Evolutionary conservation across 2,113 vertebrate species (phyloP).

Genomic region (Arizona elegans): DNA sequence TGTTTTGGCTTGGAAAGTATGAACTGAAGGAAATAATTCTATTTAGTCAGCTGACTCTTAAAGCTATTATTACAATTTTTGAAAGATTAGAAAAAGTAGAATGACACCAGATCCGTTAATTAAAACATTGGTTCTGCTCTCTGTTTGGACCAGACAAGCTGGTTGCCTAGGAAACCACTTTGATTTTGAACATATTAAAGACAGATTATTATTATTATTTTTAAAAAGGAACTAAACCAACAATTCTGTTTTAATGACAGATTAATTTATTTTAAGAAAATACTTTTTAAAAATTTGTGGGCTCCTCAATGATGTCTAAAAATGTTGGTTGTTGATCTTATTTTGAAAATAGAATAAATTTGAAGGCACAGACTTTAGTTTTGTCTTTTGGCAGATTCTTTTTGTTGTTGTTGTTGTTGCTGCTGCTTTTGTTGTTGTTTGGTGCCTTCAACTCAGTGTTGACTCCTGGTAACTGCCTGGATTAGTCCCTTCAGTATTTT

Average conservation of each 20-base stretch:
- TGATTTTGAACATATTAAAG: not conserved
- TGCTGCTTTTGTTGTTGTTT: not conserved
- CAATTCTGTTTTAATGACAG: not conserved
- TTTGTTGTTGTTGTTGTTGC: not conserved
- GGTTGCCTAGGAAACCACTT: not conserved
- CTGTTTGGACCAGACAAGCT: not conserved
- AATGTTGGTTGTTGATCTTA: not conserved
- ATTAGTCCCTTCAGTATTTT: not conserved
- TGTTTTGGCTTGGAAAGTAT: not conserved
- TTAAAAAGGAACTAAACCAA: not conserved
- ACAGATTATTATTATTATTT: not conserved
- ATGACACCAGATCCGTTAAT: not conserved
- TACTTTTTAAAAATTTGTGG: not conserved
- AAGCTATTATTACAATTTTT: not conserved
- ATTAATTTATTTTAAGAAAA: not conserved
- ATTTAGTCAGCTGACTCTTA: not conserved
- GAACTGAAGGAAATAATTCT: not conserved
- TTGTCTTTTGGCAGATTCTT: not conserved
- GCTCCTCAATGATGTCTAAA: not conserved
- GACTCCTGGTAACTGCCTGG: not conserved
- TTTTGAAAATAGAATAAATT: not conserved
- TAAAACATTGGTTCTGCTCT: not conserved
- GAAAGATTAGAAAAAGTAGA: not conserved
- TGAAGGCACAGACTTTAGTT: not conserved
- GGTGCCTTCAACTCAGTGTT: not conserved